A percentile compares a stretch with the other conserved stretches of the same genome.
Evolutionary conservation across 2,797 vertebrate species (phyloP).

Genomic region (Bradypus variegatus): DNA sequence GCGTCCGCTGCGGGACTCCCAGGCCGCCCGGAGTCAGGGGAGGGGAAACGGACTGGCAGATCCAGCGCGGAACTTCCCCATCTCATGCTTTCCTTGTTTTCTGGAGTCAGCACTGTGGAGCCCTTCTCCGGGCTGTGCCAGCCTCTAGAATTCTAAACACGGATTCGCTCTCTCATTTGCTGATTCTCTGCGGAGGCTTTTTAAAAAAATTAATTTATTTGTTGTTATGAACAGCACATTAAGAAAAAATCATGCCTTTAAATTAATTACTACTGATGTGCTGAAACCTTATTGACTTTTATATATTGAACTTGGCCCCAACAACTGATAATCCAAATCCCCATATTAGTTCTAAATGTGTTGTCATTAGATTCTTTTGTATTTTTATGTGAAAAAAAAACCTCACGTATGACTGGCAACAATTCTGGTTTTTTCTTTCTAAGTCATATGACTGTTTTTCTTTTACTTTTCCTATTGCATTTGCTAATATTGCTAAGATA

Average conservation of each 20-base stretch:
- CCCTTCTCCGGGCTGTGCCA: too few relatives aligned
- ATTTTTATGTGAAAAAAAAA: not conserved
- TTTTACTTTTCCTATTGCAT: not conserved
- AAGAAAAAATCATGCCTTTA: not conserved
- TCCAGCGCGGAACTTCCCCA: too few relatives aligned
- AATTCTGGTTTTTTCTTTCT: not conserved
- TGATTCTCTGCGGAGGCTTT: not conserved
- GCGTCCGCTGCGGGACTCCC: too few relatives aligned
- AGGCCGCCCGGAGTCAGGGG: too few relatives aligned
- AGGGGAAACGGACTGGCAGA: too few relatives aligned
- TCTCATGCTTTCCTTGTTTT: too few relatives aligned
- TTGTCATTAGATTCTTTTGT: not conserved
- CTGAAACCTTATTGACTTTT: too few relatives aligned
- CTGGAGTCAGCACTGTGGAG: too few relatives aligned
- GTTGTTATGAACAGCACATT: not conserved
- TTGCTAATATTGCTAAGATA: not conserved
- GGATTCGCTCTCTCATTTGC: too few relatives aligned
- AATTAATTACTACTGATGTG: too few relatives aligned
- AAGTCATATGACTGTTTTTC: not conserved
- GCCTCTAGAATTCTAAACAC: too few relatives aligned
- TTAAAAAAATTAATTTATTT: not conserved
- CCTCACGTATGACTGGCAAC: not conserved
- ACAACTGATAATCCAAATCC: not conserved
- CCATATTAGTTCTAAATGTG: not conserved
- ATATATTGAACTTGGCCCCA: not conserved